A percentile compares a stretch with the other conserved stretches of the same genome.
These are phyloP conservation scores for Melinopterus prodromus DNA, from an alignment of 2,888 invertebrate species.

Conservation along the genomic window DNA sequence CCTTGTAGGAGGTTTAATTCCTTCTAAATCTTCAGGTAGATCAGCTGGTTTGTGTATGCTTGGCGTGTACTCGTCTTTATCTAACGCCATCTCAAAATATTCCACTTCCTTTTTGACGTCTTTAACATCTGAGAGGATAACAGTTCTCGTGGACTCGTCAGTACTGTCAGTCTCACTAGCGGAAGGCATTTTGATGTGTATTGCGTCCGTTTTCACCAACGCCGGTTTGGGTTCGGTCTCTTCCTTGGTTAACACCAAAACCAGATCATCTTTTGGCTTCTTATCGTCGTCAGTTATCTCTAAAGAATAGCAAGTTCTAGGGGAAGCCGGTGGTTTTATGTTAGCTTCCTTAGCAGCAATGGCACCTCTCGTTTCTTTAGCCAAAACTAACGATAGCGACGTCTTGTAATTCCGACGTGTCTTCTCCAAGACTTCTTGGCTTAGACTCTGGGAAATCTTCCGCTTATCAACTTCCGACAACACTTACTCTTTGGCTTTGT, in stretches of 20 bases:
- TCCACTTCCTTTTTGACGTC: conserved; percentile 78
- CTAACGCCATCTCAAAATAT: conserved; percentile 77
- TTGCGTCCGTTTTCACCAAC: conserved; percentile 52
- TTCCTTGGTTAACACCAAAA: conserved; percentile 61
- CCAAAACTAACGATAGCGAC: conserved; percentile 55
- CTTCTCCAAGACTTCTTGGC: conserved; percentile 76
- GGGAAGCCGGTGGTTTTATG: conserved; percentile 56
- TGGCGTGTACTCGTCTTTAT: conserved; percentile 61
- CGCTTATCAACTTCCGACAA: conserved; percentile 76
- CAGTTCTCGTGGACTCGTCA: conserved; percentile 75
- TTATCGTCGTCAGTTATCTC: conserved; percentile 59
- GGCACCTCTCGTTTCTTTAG: conserved; percentile 70
- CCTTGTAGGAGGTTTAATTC: background rate
- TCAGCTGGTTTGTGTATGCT: conserved; percentile 61
- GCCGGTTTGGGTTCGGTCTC: conserved; percentile 60
- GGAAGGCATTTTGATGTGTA: conserved; percentile 56
- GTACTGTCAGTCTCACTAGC: conserved; percentile 78
- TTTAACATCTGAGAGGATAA: conserved; percentile 67
- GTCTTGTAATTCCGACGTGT: conserved; percentile 58
- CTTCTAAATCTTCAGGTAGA: conserved; percentile 46
- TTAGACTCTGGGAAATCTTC: conserved; percentile 74
- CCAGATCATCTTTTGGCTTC: conserved; percentile 55
- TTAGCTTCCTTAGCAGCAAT: conserved; percentile 66
- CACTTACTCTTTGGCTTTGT: conserved; percentile 9
- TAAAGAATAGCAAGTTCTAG: conserved; percentile 61